Conservation (phyloP, 2,113 vertebrate species). For the Callorhinus ursinus region DNA sequence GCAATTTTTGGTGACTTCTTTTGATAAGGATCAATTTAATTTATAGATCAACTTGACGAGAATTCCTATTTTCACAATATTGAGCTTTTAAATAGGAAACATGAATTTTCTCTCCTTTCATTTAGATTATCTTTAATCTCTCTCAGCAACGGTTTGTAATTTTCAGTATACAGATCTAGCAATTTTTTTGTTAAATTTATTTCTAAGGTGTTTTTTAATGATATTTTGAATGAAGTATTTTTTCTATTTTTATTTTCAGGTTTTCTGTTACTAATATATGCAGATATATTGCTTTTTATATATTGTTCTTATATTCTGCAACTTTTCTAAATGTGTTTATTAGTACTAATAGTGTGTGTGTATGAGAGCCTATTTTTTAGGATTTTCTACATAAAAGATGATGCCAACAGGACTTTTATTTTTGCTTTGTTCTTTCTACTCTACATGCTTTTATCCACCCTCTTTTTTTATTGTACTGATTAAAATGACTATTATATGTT, state of each 20-base stretch:
- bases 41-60: neutral
- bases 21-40: neutral
- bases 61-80: neutral
- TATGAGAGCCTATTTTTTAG: neutral
- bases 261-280: neutral
- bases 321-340: neutral
- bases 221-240: neutral
- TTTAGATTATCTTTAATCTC: neutral
- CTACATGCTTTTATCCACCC: neutral
- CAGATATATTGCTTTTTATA: neutral
- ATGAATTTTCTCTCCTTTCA: neutral
- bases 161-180: neutral
- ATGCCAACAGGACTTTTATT: neutral
- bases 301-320: neutral
- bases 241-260: neutral
- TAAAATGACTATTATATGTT: neutral
- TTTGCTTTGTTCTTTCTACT: neutral
- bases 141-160: neutral
- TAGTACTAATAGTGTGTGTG: neutral
- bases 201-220: neutral
- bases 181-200: neutral
- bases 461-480: neutral
- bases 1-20: neutral
- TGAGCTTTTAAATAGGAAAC: neutral
- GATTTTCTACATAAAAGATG: neutral